Evolutionary conservation across 2,888 invertebrate genomes (phyloP), one percentile per base, ranked within the genome.

Genomic region (Eilema griseolum): DNA sequence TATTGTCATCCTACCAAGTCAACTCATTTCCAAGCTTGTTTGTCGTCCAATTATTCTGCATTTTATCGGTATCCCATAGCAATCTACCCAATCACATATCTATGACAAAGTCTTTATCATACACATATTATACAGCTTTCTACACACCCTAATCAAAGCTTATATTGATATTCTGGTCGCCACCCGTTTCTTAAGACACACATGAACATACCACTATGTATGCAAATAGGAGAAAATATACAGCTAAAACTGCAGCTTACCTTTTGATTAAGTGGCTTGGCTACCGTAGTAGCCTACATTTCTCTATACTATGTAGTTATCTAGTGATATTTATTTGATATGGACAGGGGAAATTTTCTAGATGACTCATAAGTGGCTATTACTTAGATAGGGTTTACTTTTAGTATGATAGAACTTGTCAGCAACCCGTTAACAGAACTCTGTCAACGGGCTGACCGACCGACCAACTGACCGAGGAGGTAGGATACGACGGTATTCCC

Each of bases 171-270:
- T 46, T 56, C 28, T 61, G 31, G 24, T n/a, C 41, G 26, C 56
- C 26, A 62, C 23, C 26, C 10, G 72, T 79, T 79, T 81, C 77
- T 79, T 81, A 73, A 83, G 78, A 41, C 80, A 82, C 78, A 78
- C 71, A 80, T 74, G 80, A 69, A 72, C 71, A 28, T 69, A 73
- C 76, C 82, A 86, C 82, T 87, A 84, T 86, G 83, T 87, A 91
- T 91, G 91, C 85, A 89, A 90, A 91, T 91, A 79, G 84, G 90
- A 86, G 90, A 91, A 91, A 91, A 90, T 78, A 85, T 83, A 79
- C 76, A 79, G 83, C 83, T 86, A 88, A 89, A 89, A 84, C 72
- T 70, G 75, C 80, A 77, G 80, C 82, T 83, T 81, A 82, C 82
- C 80, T 73, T 81, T 83, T 89, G 88, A 89, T 88, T 86, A 88